These are phyloP conservation scores for Mus pahari DNA, from an alignment of 2,113 vertebrate genomes.

Conservation along the genomic window DNA sequence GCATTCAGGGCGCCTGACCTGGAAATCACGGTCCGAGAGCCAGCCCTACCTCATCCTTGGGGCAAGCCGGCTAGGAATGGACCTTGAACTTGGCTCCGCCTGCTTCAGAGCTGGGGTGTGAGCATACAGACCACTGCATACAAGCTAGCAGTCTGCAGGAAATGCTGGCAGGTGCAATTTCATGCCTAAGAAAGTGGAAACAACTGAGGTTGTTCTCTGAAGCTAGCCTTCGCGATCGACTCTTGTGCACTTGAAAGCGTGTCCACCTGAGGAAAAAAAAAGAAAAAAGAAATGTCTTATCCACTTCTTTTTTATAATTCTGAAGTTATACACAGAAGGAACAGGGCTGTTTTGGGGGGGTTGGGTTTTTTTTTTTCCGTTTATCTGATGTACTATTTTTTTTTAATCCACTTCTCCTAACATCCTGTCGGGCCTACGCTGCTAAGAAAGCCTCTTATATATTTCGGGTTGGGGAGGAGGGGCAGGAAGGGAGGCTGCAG, in stretches of 20 bases:
- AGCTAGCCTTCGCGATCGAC: background rate
- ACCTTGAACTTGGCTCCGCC: background rate
- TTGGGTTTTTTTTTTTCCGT: conserved; percentile 50
- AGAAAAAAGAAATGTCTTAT: background rate
- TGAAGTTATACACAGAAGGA: conserved; percentile 34
- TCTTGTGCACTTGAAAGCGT: background rate
- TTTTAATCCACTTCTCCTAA: conserved; percentile 40
- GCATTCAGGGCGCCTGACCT: background rate
- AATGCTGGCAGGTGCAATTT: background rate
- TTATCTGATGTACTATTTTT: conserved; percentile 56
- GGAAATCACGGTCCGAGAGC: background rate
- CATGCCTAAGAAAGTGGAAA: background rate
- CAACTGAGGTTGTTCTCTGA: background rate
- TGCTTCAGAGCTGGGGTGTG: background rate
- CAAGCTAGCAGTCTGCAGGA: background rate
- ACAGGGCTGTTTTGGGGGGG: background rate
- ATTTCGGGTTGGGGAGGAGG: conserved; percentile 11
- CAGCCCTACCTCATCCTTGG: background rate
- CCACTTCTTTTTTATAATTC: background rate
- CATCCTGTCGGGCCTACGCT: conserved; percentile 60
- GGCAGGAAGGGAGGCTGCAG: conserved; percentile 35
- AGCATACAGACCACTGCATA: background rate
- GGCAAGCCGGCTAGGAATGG: background rate
- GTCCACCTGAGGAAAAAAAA: background rate
- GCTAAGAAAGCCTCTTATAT: conserved; percentile 69